Evolutionary conservation across 2,113 vertebrate species (phyloP), one percentile per base, ranked within the genome.

Genomic region (Mola mola): DNA sequence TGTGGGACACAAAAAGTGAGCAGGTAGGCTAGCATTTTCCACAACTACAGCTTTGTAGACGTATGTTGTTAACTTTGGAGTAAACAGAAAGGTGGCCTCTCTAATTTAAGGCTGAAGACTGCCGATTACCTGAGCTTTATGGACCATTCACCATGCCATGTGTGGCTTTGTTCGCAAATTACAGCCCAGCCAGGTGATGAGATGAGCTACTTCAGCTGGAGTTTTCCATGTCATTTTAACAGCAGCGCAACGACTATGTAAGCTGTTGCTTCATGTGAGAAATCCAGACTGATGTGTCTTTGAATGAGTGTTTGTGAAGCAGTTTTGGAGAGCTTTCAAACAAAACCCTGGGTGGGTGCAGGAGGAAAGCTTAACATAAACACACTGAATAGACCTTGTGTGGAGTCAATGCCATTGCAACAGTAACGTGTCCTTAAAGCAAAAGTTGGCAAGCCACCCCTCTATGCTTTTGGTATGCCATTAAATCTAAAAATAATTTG

Each of bases 21-120:
- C 88, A 93, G 93, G 93, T 94, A 93, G 72, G 85, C 64, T 67
- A 57, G 73, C 41, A 12, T 72, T 68, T 60, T 26, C 64, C 25
- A 50, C 53, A 33, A 48, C 22, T 57, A 15, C 12, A 43, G 25
- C 46, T 19, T 34, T 24, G 10, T 11, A n/a, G 11, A 41, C 49
- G 6, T 56, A 19, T 59, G 46, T 41, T 60, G 28, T 47, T 46
- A 16, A 63, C 28, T 19, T 66, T 4, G 24, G 22, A 29, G 69
- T 57, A 60, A 72, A 72, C 58, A 63, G 50, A 56, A n/a, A 49
- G 10, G 50, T 51, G 22, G 24, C 6, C 46, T n/a, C 47, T 78
- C 15, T 67, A 41, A 58, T 70, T 53, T 66, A 68, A 69, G 58
- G 28, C 33, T 48, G 19, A 44, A 60, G 10, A 13, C 40, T 21